Evolutionary conservation across 2,113 vertebrate species (phyloP).

Genomic region (Equus quagga): DNA sequence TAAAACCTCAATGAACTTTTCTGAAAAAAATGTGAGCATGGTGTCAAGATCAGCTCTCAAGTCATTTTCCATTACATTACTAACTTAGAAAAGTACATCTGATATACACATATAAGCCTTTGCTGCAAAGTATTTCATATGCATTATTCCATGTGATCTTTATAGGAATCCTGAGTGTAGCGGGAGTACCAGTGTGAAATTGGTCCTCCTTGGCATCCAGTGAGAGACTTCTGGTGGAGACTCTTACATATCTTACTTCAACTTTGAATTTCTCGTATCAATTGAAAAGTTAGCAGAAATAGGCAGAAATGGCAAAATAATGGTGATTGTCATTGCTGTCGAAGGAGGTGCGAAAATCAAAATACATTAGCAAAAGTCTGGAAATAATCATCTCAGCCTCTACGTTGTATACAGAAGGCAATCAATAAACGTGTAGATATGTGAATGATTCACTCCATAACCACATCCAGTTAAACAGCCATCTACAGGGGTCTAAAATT

Average conservation of each 20-base stretch:
- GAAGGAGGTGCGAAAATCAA: neutral
- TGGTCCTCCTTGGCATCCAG: neutral
- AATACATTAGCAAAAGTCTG: neutral
- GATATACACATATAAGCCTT: neutral
- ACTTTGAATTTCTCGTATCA: neutral
- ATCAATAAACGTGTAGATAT: neutral
- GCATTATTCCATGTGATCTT: neutral
- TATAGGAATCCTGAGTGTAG: neutral
- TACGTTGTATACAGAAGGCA: neutral
- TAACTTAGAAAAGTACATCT: neutral
- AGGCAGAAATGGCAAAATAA: neutral
- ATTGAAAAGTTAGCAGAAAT: neutral
- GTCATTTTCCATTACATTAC: neutral
- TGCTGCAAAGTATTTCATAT: neutral
- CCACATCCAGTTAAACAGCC: neutral
- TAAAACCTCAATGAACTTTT: neutral
- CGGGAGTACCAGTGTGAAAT: neutral
- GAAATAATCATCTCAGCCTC: neutral
- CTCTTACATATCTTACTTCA: slow-evolving; percentile 9
- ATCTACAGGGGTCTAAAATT: neutral
- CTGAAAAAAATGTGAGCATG: neutral
- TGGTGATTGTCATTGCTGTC: neutral
- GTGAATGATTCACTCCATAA: neutral
- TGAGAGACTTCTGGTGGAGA: neutral
- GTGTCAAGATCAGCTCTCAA: neutral